phyloP scores from a whole-genome alignment of 2,888 invertebrate genomes.

The Caradrina clavipalpis region DNA sequence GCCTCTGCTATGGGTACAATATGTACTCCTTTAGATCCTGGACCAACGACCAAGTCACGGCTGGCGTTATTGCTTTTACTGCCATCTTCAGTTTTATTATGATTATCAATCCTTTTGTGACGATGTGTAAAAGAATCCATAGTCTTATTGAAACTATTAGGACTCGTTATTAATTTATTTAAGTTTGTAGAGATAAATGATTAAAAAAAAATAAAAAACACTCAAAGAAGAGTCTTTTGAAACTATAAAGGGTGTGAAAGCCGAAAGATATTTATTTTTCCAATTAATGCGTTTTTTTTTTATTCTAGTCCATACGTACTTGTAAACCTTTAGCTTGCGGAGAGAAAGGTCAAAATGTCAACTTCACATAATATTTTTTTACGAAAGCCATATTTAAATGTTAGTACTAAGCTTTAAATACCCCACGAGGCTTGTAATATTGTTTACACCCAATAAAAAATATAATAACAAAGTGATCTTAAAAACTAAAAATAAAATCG shows the following conservation, averaged over 20 bases:
- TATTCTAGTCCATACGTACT: no score
- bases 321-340: no score
- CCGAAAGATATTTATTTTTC: no score
- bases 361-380: no score
- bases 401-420: no score
- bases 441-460: no score
- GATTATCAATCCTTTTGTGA: slow-evolving; percentile 75
- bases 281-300: no score
- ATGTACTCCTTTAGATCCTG: slow-evolving; percentile 73
- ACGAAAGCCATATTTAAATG: no score
- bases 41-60: slow-evolving; percentile 66
- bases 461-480: no score
- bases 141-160: slow-evolving; percentile 28
- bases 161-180: slow-evolving; percentile 24
- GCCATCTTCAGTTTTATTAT: slow-evolving; percentile 70
- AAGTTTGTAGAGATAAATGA: background rate
- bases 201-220: background rate
- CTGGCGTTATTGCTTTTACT: slow-evolving; percentile 71
- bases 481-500: no score
- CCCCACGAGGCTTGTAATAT: no score
- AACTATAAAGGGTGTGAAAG: background rate
- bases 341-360: no score
- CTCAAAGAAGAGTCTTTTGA: background rate
- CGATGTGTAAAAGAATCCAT: slow-evolving; percentile 68
- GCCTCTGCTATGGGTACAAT: slow-evolving; percentile 77